Conservation (phyloP, 2,113 vertebrate species). For the Esox niger region DNA sequence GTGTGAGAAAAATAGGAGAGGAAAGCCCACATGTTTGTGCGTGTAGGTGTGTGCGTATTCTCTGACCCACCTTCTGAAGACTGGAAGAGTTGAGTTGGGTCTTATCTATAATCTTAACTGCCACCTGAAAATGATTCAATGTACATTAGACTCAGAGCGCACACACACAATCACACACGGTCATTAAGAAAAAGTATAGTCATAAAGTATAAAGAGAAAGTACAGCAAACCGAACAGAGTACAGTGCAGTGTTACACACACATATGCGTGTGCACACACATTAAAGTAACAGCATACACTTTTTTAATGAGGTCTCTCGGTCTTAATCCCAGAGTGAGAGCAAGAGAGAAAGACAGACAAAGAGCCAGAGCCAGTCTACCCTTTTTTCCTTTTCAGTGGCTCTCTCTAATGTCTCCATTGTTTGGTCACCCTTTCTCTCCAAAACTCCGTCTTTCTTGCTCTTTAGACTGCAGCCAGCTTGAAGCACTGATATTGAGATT, state of each 20-base stretch:
- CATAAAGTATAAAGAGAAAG: slow-evolving; percentile 12
- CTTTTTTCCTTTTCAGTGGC: too few relatives aligned
- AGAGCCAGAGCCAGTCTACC: too few relatives aligned
- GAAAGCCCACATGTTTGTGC: not conserved
- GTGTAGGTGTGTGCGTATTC: not conserved
- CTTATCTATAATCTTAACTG: slow-evolving; percentile 79
- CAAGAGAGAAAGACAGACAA: slow-evolving; percentile 27
- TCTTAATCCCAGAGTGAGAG: not conserved
- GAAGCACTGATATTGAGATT: too few relatives aligned
- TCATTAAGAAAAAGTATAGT: slow-evolving; percentile 40
- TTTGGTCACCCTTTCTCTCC: too few relatives aligned
- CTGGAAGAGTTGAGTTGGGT: slow-evolving; percentile 78
- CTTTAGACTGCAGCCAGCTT: too few relatives aligned
- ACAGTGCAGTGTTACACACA: slow-evolving; percentile 9
- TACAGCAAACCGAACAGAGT: slow-evolving; percentile 34
- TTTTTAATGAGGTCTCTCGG: too few relatives aligned
- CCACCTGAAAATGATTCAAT: slow-evolving; percentile 59
- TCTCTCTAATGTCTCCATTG: too few relatives aligned
- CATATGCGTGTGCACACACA: too few relatives aligned
- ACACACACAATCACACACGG: slow-evolving; percentile 13
- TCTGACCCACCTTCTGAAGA: slow-evolving; percentile 73
- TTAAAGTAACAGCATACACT: too few relatives aligned
- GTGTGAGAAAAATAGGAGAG: not conserved
- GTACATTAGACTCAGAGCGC: slow-evolving; percentile 2
- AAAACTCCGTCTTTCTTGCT: too few relatives aligned